Percentiles rank a stretch among this genome's conserved stretches.
These are phyloP conservation scores for Choristoneura rosaceana DNA, from an alignment of 2,888 invertebrate genomes.

Conservation along the genomic window DNA sequence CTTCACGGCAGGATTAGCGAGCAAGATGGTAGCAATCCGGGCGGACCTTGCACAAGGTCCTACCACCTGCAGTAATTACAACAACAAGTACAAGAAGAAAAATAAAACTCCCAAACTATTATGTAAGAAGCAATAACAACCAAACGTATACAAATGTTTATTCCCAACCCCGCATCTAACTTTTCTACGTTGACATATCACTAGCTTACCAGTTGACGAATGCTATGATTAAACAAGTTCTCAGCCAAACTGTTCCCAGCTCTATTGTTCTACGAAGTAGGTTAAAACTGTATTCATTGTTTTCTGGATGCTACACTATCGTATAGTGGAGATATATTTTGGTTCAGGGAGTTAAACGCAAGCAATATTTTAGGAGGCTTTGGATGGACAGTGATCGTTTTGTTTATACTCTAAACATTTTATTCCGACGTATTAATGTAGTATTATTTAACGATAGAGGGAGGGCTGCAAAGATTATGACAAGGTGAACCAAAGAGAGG, in stretches of 20 bases:
- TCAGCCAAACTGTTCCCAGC: not conserved
- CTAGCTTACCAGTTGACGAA: conserved; percentile 20
- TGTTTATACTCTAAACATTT: not conserved
- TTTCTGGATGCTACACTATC: conserved; percentile 17
- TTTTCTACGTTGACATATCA: conserved; percentile 16
- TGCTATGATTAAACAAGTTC: conserved; percentile 16
- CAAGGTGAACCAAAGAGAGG: too few species aligned
- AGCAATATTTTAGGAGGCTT: conserved; percentile 12
- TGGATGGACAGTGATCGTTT: not conserved
- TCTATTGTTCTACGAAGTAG: not conserved
- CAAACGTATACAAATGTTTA: not conserved
- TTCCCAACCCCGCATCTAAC: not conserved
- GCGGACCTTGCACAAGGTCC: too few species aligned
- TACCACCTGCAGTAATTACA: too few species aligned
- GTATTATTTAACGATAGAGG: too few species aligned
- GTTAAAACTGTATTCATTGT: not conserved
- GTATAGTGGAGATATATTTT: conserved; percentile 20
- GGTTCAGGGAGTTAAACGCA: conserved; percentile 22
- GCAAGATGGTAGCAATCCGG: too few species aligned
- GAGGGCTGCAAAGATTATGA: too few species aligned
- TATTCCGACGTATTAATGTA: not conserved
- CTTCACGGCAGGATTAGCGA: too few species aligned
- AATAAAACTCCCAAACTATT: too few species aligned
- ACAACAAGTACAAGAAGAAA: too few species aligned
- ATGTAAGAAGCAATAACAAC: not conserved